Evolutionary conservation across 1,140 invertebrate species (phyloP).

Genomic region (Drosophila orena): DNA sequence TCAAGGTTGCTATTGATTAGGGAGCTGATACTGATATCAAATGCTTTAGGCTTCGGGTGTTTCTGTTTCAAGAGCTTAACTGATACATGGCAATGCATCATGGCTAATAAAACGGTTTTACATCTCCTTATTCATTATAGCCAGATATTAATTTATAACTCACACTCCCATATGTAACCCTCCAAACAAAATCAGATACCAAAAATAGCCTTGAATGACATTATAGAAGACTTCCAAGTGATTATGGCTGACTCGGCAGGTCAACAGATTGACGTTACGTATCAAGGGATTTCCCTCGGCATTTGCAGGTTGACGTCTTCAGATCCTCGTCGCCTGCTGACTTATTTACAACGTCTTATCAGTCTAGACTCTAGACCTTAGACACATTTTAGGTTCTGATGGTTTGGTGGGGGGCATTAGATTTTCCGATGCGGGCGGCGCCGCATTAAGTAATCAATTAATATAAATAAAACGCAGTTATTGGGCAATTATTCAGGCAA

Average conservation of each 20-base stretch:
- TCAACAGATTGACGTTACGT: slow-evolving; percentile 13
- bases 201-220: slow-evolving; percentile 8
- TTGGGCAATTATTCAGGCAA: background rate
- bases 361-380: slow-evolving; percentile 39
- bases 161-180: background rate
- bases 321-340: slow-evolving; percentile 13
- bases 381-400: slow-evolving; percentile 16
- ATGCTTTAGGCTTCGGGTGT: background rate
- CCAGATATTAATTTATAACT: background rate
- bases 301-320: slow-evolving; percentile 25
- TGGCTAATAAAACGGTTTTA: background rate
- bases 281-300: slow-evolving; percentile 24
- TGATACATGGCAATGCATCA: background rate
- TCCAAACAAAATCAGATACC: background rate
- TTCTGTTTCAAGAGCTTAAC: background rate
- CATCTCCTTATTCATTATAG: background rate
- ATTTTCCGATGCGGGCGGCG: slow-evolving; percentile 6
- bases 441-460: slow-evolving; percentile 49
- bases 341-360: slow-evolving; percentile 36
- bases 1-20: slow-evolving; percentile 31
- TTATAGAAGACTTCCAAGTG: background rate
- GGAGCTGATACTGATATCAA: background rate
- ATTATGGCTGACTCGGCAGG: background rate
- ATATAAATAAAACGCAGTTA: slow-evolving; percentile 42
- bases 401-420: background rate